Percentiles rank a stretch among this genome's conserved stretches.
Evolutionary conservation across 2,888 invertebrate genomes (phyloP).

Genomic region (Mechanitis mazaeus): DNA sequence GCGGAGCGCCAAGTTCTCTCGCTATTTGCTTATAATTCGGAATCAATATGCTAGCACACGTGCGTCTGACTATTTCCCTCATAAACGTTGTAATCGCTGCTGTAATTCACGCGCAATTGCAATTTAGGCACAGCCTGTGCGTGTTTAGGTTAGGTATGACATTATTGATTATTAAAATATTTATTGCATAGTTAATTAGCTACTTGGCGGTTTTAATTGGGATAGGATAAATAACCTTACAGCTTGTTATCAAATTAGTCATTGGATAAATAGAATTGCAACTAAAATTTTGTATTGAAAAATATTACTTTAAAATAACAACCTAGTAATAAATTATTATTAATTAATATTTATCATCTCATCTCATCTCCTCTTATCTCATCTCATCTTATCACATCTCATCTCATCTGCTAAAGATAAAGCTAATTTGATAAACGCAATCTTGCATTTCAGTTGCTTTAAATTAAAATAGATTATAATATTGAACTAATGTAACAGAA

Average conservation of each 20-base stretch:
- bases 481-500: no score
- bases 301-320: no score
- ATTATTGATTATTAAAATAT: slow-evolving; percentile 32
- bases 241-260: neutral
- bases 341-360: no score
- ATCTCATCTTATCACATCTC: no score
- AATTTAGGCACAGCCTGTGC: slow-evolving; percentile 32
- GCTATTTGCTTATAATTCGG: slow-evolving; percentile 73
- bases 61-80: slow-evolving; percentile 42
- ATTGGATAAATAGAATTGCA: no score
- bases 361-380: no score
- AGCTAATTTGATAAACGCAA: no score
- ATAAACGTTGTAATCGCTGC: slow-evolving; percentile 49
- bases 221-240: neutral
- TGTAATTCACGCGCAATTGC: slow-evolving; percentile 56
- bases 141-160: slow-evolving; percentile 27
- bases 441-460: no score
- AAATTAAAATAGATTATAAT: no score
- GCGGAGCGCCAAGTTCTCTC: slow-evolving; percentile 54
- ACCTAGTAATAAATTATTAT: no score
- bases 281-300: no score
- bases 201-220: slow-evolving; percentile 6
- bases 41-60: slow-evolving; percentile 73
- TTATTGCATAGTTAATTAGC: slow-evolving; percentile 19
- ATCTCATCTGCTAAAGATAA: no score